Evolutionary conservation across 2,797 vertebrate species (phyloP).

Genomic region (Platalea minor): DNA sequence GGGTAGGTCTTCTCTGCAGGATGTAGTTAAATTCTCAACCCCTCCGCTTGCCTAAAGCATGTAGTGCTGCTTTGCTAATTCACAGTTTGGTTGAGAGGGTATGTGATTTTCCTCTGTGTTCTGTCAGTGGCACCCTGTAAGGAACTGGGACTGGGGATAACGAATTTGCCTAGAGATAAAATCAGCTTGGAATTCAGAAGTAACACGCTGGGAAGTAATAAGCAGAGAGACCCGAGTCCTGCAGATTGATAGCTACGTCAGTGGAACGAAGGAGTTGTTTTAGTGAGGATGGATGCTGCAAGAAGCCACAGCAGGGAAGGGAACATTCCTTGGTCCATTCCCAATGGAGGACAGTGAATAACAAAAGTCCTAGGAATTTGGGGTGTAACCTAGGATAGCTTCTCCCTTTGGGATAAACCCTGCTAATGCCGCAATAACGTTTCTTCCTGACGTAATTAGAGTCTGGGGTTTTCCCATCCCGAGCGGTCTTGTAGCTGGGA

Average conservation of each 20-base stretch:
- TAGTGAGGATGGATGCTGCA: background rate
- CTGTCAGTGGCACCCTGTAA: background rate
- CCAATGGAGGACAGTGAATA: background rate
- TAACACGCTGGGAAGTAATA: background rate
- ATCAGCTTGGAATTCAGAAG: background rate
- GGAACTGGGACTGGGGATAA: background rate
- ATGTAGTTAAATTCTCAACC: background rate
- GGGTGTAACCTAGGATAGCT: slow-evolving; percentile 48
- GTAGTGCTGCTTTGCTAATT: background rate
- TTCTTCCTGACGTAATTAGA: slow-evolving; percentile 60
- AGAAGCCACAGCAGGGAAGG: background rate
- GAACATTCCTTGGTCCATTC: background rate
- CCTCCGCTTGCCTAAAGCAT: background rate
- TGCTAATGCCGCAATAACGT: slow-evolving; percentile 63
- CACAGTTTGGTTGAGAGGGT: background rate
- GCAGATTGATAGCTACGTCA: background rate
- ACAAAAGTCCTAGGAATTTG: slow-evolving; percentile 24
- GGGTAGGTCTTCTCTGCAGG: background rate
- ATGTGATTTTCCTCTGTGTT: background rate
- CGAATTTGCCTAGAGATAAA: background rate
- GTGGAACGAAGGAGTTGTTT: background rate
- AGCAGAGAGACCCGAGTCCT: background rate
- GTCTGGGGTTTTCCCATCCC: slow-evolving; percentile 62
- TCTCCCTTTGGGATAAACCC: slow-evolving; percentile 62
- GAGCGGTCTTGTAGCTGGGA: slow-evolving; percentile 18